phyloP scores from a whole-genome alignment of 2,113 vertebrate species.

The Neotoma lepida region DNA sequence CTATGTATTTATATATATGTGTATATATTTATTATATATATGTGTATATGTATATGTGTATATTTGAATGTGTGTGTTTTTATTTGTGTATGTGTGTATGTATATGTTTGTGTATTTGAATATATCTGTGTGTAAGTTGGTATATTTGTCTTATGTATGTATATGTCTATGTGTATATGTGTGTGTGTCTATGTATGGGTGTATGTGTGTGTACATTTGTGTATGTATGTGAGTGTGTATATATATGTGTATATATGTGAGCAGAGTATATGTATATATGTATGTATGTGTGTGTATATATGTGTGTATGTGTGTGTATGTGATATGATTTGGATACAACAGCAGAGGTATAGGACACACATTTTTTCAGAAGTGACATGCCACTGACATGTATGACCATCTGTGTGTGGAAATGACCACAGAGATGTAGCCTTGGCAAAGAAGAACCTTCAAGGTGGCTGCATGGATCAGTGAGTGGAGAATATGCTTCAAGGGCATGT shows the following conservation, averaged over 20 bases:
- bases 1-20: neutral
- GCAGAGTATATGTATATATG: neutral
- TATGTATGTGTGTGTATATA: neutral
- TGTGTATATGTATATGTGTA: neutral
- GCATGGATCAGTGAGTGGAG: neutral
- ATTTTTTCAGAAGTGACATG: neutral
- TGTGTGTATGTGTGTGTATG: neutral
- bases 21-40: neutral
- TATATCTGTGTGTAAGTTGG: neutral
- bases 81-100: neutral
- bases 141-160: neutral
- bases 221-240: neutral
- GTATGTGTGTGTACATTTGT: neutral
- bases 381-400: neutral
- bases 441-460: neutral
- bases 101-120: neutral
- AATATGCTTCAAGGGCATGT: neutral
- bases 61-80: neutral
- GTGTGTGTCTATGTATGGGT: neutral
- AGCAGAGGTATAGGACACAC: neutral
- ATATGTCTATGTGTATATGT: accelerated
- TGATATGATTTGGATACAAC: neutral
- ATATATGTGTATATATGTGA: too few relatives aligned
- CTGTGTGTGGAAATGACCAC: neutral
- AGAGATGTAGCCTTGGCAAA: neutral